These are phyloP conservation scores for Arremon aurantiirostris DNA, from an alignment of 2,797 vertebrate species.

Conservation along the genomic window DNA sequence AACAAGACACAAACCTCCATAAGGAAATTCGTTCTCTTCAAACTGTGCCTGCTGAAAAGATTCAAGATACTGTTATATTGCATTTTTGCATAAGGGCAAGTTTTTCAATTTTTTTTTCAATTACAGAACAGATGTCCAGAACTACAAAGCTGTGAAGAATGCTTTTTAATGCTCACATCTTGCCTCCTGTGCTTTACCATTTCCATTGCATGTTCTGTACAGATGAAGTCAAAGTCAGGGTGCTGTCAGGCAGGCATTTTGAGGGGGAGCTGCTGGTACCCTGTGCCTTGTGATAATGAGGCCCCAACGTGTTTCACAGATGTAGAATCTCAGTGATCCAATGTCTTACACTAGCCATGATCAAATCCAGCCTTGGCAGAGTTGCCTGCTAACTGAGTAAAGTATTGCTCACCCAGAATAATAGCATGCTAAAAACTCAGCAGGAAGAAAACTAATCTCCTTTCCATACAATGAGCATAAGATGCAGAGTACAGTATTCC, in stretches of 20 bases:
- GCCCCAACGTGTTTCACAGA: not conserved
- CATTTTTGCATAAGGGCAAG: not conserved
- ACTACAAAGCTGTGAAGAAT: not conserved
- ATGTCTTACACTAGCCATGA: fast-evolving
- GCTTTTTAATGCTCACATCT: not conserved
- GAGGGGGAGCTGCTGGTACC: not conserved
- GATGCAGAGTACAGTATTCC: not conserved
- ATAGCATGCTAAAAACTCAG: not conserved
- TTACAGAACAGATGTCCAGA: not conserved
- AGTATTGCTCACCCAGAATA: not conserved
- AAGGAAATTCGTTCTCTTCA: not conserved
- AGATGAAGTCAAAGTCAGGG: not conserved
- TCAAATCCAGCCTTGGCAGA: not conserved
- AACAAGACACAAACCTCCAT: not conserved
- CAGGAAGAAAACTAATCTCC: not conserved
- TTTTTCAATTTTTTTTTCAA: not conserved
- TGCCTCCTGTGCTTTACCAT: not conserved
- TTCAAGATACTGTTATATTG: not conserved
- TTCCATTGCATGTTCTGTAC: not conserved
- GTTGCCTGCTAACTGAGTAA: not conserved
- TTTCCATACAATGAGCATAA: not conserved
- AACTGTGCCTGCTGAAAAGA: not conserved
- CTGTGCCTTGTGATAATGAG: not conserved
- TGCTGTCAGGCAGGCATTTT: not conserved
- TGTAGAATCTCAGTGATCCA: not conserved